Percentiles rank a stretch among this genome's conserved stretches.
Evolutionary conservation across 53 echinoderm and acorn worm genomes (phyloP).

Genomic region (Paracentrotus lividus): DNA sequence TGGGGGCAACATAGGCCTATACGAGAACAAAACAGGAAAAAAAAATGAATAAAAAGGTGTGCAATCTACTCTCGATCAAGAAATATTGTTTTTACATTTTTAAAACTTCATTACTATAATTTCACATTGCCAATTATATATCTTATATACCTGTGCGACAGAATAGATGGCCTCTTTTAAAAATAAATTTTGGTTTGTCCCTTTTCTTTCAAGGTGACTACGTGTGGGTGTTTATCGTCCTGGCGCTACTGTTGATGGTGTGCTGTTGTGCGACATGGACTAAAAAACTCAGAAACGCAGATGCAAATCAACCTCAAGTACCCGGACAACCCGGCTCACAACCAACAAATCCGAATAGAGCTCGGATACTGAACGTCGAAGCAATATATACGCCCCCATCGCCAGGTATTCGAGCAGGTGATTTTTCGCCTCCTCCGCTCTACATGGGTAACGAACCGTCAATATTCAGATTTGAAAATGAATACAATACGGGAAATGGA

Average conservation of each 20-base stretch:
- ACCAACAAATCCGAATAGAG: neutral
- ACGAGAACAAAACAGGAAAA: too few species aligned
- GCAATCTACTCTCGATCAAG: too few species aligned
- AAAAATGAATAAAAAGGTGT: too few species aligned
- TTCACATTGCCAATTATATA: too few species aligned
- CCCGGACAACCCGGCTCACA: neutral
- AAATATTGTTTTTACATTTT: too few species aligned
- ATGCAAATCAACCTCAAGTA: neutral
- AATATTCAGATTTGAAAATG: constrained; percentile 1
- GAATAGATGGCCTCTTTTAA: too few species aligned
- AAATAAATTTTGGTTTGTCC: neutral
- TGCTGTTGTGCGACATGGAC: constrained; percentile 5
- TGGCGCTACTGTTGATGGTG: neutral
- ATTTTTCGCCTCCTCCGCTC: constrained; percentile 35
- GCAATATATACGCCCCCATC: constrained; percentile 16
- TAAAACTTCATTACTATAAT: too few species aligned
- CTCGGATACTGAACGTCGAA: constrained; percentile 36
- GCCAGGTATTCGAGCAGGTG: constrained; percentile 22
- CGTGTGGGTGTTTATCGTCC: constrained; percentile 4
- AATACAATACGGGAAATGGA: neutral
- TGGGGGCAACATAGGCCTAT: too few species aligned
- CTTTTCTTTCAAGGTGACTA: neutral
- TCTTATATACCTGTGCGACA: too few species aligned
- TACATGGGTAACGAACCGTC: neutral
- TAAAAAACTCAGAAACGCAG: neutral